Conservation (phyloP, 2,888 invertebrate species). For the Ischnura elegans region DNA sequence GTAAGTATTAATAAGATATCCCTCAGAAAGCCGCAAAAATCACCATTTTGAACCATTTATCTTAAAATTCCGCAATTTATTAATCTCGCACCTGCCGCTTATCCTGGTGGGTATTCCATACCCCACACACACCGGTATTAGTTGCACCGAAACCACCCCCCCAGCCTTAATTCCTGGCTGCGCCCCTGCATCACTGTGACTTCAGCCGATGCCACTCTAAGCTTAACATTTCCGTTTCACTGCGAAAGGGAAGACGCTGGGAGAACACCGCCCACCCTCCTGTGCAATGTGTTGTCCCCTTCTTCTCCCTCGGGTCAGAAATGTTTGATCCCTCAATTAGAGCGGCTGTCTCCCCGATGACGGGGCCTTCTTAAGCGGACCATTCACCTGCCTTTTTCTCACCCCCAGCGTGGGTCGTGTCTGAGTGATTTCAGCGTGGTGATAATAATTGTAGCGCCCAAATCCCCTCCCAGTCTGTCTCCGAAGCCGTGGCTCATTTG, state of each 20-base stretch:
- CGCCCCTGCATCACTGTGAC: no score
- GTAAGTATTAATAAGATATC: no score
- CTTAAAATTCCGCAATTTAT: no score
- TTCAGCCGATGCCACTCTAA: no score
- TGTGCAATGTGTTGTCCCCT: background rate
- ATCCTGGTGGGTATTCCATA: no score
- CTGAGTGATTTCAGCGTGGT: background rate
- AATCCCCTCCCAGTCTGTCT: background rate
- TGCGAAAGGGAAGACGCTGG: background rate
- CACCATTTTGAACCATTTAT: no score
- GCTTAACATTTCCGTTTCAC: background rate
- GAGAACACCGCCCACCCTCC: background rate
- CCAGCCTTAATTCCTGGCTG: no score
- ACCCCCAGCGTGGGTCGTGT: background rate
- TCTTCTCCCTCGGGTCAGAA: background rate
- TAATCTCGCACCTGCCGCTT: no score
- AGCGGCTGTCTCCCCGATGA: background rate
- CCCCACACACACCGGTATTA: no score
- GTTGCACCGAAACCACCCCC: no score
- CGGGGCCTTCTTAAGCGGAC: background rate
- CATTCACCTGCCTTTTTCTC: background rate
- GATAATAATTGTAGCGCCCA: background rate
- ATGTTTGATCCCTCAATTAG: slow-evolving; percentile 10
- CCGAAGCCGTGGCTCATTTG: background rate
- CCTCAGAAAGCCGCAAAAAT: no score